phyloP scores from a whole-genome alignment of 1,140 invertebrate genomes.

The Coelopa frigida region DNA sequence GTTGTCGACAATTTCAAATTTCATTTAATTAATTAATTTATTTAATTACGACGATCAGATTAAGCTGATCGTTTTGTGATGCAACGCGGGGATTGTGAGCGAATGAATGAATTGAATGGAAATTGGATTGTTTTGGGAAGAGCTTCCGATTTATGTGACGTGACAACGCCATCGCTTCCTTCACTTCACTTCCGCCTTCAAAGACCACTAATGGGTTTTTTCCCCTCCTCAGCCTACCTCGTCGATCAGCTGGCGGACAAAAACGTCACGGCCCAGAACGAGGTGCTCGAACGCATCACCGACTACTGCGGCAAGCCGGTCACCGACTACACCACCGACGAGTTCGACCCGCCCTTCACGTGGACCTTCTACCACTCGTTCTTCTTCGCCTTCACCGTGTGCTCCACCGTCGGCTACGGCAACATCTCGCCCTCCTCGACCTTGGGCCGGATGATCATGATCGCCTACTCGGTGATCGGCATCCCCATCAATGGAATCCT shows the following conservation, averaged over 20 bases:
- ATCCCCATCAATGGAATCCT: conserved; percentile 90
- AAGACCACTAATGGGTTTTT: too few species aligned
- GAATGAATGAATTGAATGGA: too few species aligned
- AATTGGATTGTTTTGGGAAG: too few species aligned
- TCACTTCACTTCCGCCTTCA: too few species aligned
- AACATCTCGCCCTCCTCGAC: conserved; percentile 80
- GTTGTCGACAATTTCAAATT: too few species aligned
- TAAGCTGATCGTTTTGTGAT: too few species aligned
- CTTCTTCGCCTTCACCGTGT: conserved; percentile 90
- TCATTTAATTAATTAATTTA: too few species aligned
- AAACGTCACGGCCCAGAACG: conserved; percentile 49
- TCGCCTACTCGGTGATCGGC: conserved; percentile 88
- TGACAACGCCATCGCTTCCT: too few species aligned
- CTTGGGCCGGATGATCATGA: conserved; percentile 77
- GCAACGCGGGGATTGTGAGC: too few species aligned
- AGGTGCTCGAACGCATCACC: conserved; percentile 56
- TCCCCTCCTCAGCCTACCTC: conserved; percentile 54
- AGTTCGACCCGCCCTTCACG: conserved; percentile 50
- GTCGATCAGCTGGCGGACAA: conserved; percentile 53
- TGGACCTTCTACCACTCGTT: conserved; percentile 93
- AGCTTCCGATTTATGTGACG: too few species aligned
- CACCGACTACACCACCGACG: conserved; percentile 52
- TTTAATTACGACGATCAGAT: too few species aligned
- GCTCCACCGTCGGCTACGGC: conserved; percentile 90
- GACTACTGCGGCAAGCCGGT: conserved; percentile 65